phyloP scores from a whole-genome alignment of 2,888 invertebrate genomes.

The Pandemis corylana region DNA sequence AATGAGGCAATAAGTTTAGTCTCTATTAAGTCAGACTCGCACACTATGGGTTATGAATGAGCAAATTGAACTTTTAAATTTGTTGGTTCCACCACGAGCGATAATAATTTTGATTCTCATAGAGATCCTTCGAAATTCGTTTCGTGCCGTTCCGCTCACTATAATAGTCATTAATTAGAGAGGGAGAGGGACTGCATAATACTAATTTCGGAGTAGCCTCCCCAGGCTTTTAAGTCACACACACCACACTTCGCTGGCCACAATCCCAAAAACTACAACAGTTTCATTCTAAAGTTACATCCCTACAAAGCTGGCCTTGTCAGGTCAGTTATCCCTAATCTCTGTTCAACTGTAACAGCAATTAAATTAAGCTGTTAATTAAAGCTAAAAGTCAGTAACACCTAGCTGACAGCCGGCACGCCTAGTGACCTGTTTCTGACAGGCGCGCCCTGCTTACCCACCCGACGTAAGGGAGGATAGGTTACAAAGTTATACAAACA shows the following conservation, averaged over 20 bases:
- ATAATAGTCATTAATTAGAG: no score
- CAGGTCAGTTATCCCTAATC: constrained; percentile 3
- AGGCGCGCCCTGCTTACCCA: constrained; percentile 17
- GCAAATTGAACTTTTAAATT: no score
- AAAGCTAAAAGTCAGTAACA: constrained; percentile 28
- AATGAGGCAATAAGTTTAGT: not conserved
- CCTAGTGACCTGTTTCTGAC: constrained; percentile 24
- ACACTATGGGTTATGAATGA: no score
- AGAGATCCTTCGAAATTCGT: no score
- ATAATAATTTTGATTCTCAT: no score
- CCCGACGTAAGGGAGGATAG: not conserved
- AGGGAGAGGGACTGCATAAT: no score
- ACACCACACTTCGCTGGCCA: not conserved
- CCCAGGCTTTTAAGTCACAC: not conserved
- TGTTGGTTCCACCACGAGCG: no score
- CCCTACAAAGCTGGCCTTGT: not conserved
- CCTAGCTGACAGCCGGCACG: constrained; percentile 23
- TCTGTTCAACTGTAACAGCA: not conserved
- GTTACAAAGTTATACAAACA: not conserved
- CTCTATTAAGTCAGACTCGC: no score
- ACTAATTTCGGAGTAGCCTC: no score
- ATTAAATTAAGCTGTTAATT: constrained; percentile 23
- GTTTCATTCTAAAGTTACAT: not conserved
- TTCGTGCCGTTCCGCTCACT: no score
- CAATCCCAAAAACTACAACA: not conserved